phyloP scores from a whole-genome alignment of 1,140 invertebrate species.

The Dendroctonus valens region DNA sequence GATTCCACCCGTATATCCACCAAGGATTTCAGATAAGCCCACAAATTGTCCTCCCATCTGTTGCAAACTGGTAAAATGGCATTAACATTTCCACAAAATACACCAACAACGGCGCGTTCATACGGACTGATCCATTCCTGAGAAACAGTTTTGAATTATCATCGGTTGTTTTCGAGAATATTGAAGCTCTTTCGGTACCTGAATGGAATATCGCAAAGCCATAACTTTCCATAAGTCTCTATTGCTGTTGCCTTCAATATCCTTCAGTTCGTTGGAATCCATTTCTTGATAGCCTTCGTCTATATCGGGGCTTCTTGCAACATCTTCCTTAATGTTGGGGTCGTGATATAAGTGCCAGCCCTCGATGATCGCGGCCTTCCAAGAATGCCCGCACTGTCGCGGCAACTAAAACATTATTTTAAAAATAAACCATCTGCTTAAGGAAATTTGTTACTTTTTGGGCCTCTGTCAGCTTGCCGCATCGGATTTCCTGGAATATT shows the following conservation, averaged over 20 bases:
- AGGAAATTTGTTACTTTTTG: conserved; percentile 52
- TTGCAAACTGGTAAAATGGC: conserved; percentile 71
- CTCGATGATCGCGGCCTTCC: conserved; percentile 85
- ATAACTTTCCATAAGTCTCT: conserved; percentile 90
- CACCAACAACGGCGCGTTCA: conserved; percentile 44
- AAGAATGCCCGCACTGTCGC: conserved; percentile 80
- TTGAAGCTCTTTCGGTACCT: conserved; percentile 40
- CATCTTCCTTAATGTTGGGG: conserved; percentile 62
- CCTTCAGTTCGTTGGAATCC: conserved; percentile 41
- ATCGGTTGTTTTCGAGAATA: no score
- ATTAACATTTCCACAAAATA: conserved; percentile 78
- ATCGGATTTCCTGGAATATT: conserved; percentile 77
- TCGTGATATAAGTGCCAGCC: conserved; percentile 86
- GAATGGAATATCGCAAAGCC: conserved; percentile 71
- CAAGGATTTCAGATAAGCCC: conserved; percentile 81
- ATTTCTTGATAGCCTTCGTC: conserved; percentile 39
- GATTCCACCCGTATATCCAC: conserved; percentile 84
- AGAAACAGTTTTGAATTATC: conserved; percentile 13
- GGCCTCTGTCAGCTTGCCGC: conserved; percentile 81
- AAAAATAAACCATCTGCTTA: background rate
- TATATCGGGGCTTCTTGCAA: conserved; percentile 23
- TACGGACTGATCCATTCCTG: conserved; percentile 40
- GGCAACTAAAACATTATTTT: conserved; percentile 59
- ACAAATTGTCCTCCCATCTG: conserved; percentile 87
- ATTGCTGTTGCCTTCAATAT: conserved; percentile 80